Evolutionary conservation across 2,797 vertebrate genomes (phyloP).

Genomic region (Spea hammondii): DNA sequence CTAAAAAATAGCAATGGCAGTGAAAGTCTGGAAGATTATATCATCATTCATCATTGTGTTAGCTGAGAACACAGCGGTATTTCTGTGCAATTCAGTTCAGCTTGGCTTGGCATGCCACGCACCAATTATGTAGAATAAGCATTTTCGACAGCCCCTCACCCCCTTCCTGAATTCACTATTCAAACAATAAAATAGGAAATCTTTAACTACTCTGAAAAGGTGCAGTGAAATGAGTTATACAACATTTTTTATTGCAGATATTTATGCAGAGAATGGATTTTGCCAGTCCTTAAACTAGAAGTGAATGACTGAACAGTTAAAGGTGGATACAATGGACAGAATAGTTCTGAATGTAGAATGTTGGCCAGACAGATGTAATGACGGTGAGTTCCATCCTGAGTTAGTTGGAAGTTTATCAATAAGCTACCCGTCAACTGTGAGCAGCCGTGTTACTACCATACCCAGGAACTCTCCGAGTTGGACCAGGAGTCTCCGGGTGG

Average conservation of each 20-base stretch:
- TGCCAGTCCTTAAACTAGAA: not conserved
- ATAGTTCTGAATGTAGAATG: too few species aligned
- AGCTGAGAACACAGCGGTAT: constrained; percentile 30
- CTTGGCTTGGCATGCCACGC: constrained; percentile 25
- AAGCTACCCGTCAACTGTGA: too few species aligned
- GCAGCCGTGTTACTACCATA: too few species aligned
- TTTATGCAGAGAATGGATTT: not conserved
- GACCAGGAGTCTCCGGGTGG: too few species aligned
- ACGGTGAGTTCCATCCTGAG: too few species aligned
- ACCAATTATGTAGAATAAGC: constrained; percentile 48
- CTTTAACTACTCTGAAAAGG: constrained; percentile 36
- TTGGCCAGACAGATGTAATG: too few species aligned
- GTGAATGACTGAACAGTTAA: too few species aligned
- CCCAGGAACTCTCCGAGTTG: too few species aligned
- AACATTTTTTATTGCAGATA: not conserved
- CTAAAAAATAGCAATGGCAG: constrained; percentile 43
- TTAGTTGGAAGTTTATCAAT: too few species aligned
- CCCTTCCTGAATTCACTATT: constrained; percentile 43
- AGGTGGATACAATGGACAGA: too few species aligned
- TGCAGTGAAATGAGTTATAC: constrained; percentile 3
- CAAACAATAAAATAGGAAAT: constrained; percentile 33
- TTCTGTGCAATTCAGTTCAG: constrained; percentile 34
- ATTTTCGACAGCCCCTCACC: constrained; percentile 9
- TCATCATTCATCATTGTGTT: constrained; percentile 51
- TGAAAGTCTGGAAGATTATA: constrained; percentile 15